Base-by-base conservation (phyloP, 2,797 vertebrate species). In the Ctenosaura bakeri region DNA sequence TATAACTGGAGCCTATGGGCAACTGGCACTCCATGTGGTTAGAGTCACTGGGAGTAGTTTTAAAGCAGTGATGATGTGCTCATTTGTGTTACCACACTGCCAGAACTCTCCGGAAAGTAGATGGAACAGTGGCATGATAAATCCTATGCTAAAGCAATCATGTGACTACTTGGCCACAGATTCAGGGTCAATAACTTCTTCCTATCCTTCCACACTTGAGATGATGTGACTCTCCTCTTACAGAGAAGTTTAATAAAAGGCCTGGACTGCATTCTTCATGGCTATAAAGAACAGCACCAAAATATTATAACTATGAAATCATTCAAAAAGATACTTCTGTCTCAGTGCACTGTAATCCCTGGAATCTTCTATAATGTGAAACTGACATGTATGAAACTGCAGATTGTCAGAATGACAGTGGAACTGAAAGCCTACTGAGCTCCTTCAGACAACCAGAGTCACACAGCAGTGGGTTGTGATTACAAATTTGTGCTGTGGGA, bases 381-480 rank as follows among this genome's bases (percentile, higher is more conserved):
- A 13, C 7, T 29, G 73, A 29, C 3, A 42, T 66, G 42, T n/a
- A 24, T n/a, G 42, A 62, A 83, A 42, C n/a, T 4, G n/a, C 85
- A 83, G n/a, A n/a, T 56, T 88, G n/a, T 64, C 82, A 88, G 35
- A 88, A 88, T 52, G 54, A 42, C 4, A 56, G 6, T n/a, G 56
- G 46, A 83, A 84, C 22, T 64, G 4, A 6, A 78, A 84, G 64
- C 94, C 93, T 90, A 69, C 85, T 88, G 29, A 87, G 0, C 56
- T 79, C 56, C 77, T 91, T 42, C 38, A 89, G 93, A 81, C 29
- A 91, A 91, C 24, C 85, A 87, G 83, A 42, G 54, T 84, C 92
- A 92, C 52, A 8, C 52, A 92, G 50, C 89, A 92, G 0, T 66
- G 38, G 22, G 42, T 20, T 29, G 59, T 20, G 32, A 84, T 56